Conservation (phyloP, 2,113 vertebrate species). For the Notechis scutatus region DNA sequence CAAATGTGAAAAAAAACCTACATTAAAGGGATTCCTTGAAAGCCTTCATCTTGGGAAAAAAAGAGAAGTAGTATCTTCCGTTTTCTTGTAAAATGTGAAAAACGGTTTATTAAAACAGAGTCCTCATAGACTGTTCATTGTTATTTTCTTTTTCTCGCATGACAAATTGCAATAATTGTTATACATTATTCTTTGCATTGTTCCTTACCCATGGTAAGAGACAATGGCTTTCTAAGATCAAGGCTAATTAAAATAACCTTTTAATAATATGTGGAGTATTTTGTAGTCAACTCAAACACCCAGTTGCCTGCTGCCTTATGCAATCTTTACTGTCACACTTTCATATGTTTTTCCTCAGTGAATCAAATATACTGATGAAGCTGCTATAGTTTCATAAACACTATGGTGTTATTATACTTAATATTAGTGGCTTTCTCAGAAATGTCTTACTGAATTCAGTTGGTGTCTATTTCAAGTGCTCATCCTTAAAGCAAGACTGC, state of each 20-base stretch:
- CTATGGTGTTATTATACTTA: background rate
- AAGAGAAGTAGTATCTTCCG: background rate
- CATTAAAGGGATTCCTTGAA: background rate
- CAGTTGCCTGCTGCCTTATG: background rate
- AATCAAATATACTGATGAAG: background rate
- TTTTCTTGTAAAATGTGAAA: background rate
- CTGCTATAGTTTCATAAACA: background rate
- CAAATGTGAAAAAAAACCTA: background rate
- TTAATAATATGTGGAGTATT: slow-evolving; percentile 17
- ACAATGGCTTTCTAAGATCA: slow-evolving; percentile 31
- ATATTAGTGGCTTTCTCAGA: background rate
- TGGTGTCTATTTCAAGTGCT: background rate
- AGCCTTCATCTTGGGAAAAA: background rate
- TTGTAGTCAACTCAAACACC: background rate
- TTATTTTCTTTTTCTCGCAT: slow-evolving; percentile 2
- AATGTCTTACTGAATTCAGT: background rate
- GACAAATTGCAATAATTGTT: slow-evolving; percentile 31
- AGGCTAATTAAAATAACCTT: slow-evolving; percentile 27
- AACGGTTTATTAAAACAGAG: slow-evolving; percentile 7
- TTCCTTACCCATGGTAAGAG: slow-evolving; percentile 59
- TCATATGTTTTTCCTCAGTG: background rate
- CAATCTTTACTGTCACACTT: background rate
- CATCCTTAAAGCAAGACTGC: background rate
- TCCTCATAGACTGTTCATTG: background rate
- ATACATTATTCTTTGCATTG: slow-evolving; percentile 8